phyloP scores from a whole-genome alignment of 2,113 vertebrate genomes.

The Dromiciops gliroides region DNA sequence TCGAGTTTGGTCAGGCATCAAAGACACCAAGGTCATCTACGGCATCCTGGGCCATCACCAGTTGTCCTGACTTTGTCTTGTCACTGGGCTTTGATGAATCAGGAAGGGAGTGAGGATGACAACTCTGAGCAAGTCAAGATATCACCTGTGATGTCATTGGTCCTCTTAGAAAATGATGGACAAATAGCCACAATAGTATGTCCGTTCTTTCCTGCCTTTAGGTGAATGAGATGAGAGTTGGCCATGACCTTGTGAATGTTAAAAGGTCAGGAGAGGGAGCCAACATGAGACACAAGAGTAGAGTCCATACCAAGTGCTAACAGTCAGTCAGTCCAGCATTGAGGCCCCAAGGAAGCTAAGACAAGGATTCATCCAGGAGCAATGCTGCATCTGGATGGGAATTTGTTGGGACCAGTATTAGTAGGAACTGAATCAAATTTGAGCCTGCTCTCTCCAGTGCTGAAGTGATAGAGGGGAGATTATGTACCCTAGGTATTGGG shows the following conservation, averaged over 20 bases:
- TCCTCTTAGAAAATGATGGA: no score
- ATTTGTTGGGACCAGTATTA: not conserved
- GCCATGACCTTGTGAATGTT: not conserved
- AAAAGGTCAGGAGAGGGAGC: not conserved
- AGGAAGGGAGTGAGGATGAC: no score
- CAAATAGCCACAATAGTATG: no score
- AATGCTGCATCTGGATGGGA: not conserved
- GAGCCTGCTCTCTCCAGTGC: not conserved
- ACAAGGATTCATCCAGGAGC: not conserved
- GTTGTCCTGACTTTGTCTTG: no score
- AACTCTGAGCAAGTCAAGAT: no score
- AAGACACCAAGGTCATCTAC: no score
- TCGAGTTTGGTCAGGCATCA: no score
- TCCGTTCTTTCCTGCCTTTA: not conserved
- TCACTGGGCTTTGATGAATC: no score
- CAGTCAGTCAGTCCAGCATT: not conserved
- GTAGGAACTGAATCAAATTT: not conserved
- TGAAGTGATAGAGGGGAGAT: not conserved
- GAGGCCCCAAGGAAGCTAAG: not conserved
- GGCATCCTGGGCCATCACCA: no score
- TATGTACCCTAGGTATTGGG: not conserved
- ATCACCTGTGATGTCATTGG: no score
- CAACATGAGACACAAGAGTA: not conserved
- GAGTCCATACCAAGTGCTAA: no score
- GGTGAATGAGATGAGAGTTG: not conserved